Percentiles rank a stretch among this genome's conserved stretches.
These are phyloP conservation scores for Capreolus pygargus DNA, from an alignment of 2,113 vertebrate species.

Conservation along the genomic window DNA sequence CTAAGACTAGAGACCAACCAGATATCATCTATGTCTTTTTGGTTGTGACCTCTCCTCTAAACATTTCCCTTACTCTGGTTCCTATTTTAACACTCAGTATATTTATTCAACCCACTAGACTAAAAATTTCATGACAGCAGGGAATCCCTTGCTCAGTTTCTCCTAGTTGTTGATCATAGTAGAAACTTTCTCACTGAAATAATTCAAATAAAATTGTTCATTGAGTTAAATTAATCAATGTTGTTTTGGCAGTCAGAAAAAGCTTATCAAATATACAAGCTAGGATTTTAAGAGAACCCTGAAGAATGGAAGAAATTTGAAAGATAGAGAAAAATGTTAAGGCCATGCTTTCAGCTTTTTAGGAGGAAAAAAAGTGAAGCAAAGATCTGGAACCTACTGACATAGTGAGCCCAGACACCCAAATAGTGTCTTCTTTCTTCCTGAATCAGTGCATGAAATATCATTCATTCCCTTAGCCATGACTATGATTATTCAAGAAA, in stretches of 20 bases:
- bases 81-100: conserved; percentile 22
- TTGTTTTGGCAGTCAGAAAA: background rate
- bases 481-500: conserved; percentile 21
- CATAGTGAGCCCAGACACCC: background rate
- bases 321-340: background rate
- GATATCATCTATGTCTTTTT: background rate
- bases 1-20: background rate
- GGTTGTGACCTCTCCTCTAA: background rate
- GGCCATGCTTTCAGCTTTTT: background rate
- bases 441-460: background rate
- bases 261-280: background rate
- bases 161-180: background rate
- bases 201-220: conserved; percentile 41
- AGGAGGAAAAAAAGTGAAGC: background rate
- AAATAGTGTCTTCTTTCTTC: background rate
- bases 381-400: background rate
- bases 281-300: background rate
- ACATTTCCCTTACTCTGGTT: background rate
- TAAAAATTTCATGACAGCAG: background rate
- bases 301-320: background rate
- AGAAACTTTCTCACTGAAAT: conserved; percentile 16
- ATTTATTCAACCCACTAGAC: background rate
- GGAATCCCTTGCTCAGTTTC: background rate
- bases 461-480: background rate
- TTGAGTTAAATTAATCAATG: conserved; percentile 20